These are phyloP conservation scores for Magallana nippona DNA, from an alignment of 2,888 invertebrate species.

Conservation along the genomic window DNA sequence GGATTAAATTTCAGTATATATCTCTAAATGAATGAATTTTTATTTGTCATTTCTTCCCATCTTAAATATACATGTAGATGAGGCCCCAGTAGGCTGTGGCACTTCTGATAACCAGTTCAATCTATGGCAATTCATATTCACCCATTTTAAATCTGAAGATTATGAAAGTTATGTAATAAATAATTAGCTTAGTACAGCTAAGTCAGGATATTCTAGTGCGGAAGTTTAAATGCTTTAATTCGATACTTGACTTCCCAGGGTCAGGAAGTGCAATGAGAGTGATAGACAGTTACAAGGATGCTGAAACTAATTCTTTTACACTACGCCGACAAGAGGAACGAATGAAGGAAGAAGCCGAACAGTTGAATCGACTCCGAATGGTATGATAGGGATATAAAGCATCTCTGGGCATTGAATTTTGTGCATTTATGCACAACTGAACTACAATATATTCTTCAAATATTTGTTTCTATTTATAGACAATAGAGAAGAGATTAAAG, in stretches of 20 bases:
- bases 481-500: constrained; percentile 93
- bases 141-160: background rate
- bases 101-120: no score
- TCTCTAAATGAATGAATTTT: no score
- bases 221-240: background rate
- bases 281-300: constrained; percentile 72
- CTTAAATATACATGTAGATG: no score
- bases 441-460: background rate
- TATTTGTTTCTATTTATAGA: constrained; percentile 82
- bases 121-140: background rate
- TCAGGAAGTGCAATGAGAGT: constrained; percentile 66
- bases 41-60: no score
- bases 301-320: constrained; percentile 88
- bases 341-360: constrained; percentile 92
- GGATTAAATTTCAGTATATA: no score
- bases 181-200: no score
- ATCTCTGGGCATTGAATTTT: no score
- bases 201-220: no score
- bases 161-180: constrained; percentile 2
- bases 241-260: background rate
- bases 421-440: no score
- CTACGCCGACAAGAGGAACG: constrained; percentile 95
- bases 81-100: no score
- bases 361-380: constrained; percentile 90
- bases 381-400: constrained; percentile 81